Evolutionary conservation across 2,113 vertebrate species (phyloP), one percentile per base, ranked within the genome.

Genomic region (Sturnus vulgaris): DNA sequence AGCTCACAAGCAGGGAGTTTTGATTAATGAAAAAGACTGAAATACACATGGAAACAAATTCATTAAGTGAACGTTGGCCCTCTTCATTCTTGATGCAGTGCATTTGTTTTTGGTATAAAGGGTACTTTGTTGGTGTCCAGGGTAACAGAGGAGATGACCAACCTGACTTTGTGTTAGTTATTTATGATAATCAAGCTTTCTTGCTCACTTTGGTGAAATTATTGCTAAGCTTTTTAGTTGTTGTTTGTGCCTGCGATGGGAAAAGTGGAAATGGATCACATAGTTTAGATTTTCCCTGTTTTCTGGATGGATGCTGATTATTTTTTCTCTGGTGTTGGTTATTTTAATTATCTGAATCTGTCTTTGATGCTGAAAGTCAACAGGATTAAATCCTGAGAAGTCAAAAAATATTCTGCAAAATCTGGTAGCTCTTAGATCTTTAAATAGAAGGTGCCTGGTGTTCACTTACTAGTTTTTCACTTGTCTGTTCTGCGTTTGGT

Each of bases 1-100:
- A 76, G 37, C 23, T 94, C 13, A 39, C 24, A 65, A 65, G 15
- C 30, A 55, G 19, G 7, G 68, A 44, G 5, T 4, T 85, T 65
- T 75, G 12, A 27, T 82, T 22, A 15, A 3, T 65, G 23, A 78
- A 50, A 82, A 80, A 39, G 11, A n/a, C 20, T 52, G 55, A 85
- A 82, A 63, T 71, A 57, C 7, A 22, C 33, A 44, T 17, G 35
- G 20, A 76, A 68, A 63, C 19, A 53, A 80, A 17, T 37, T 55
- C 0, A 47, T 17, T 7, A n/a, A 83, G 7, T 50, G 30, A 52
- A 64, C 25, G 53, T 52, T 1, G 3, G 0, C 18, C 12, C 17
- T 78, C 35, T 52, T 46, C 18, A n/a, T 68, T 81, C 22, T 21
- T 81, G 72, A 39, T 27, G 25, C 4, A 17, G 23, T 35, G 33